phyloP scores from a whole-genome alignment of 2,888 invertebrate genomes.

The Acrocera orbiculus region DNA sequence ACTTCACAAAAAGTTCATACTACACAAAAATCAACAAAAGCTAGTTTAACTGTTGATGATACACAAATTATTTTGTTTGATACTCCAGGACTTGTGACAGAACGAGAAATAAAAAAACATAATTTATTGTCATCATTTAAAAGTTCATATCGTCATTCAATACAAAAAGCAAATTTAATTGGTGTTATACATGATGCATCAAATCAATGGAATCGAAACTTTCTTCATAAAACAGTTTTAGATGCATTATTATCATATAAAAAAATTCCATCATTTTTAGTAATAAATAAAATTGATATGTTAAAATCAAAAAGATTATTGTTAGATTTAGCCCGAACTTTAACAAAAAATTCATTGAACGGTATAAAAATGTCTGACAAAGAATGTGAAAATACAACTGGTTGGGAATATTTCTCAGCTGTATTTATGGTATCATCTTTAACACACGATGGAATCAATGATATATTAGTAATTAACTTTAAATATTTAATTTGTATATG shows the following conservation, averaged over 20 bases:
- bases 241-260: constrained; percentile 45
- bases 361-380: constrained; percentile 19
- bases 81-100: constrained; percentile 75
- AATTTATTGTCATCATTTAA: constrained; percentile 39
- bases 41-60: constrained; percentile 52
- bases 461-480: constrained; percentile 41
- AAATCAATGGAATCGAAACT: constrained; percentile 46
- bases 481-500: constrained; percentile 16
- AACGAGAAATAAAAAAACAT: constrained; percentile 39
- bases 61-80: constrained; percentile 84
- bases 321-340: constrained; percentile 46
- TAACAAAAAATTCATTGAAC: constrained; percentile 44
- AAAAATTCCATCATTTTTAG: constrained; percentile 48
- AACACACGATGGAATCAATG: constrained; percentile 53
- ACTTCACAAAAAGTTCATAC: constrained; percentile 86
- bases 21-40: constrained; percentile 54
- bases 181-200: constrained; percentile 76
- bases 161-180: constrained; percentile 58
- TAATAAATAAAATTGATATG: constrained; percentile 77
- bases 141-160: constrained; percentile 33
- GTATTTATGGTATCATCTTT: constrained; percentile 87
- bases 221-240: constrained; percentile 50
- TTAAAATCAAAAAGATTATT: constrained; percentile 53
- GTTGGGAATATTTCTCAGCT: constrained; percentile 66
- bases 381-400: constrained; percentile 18